These are phyloP conservation scores for Colostygia pectinataria DNA, from an alignment of 2,888 invertebrate genomes.

Conservation along the genomic window DNA sequence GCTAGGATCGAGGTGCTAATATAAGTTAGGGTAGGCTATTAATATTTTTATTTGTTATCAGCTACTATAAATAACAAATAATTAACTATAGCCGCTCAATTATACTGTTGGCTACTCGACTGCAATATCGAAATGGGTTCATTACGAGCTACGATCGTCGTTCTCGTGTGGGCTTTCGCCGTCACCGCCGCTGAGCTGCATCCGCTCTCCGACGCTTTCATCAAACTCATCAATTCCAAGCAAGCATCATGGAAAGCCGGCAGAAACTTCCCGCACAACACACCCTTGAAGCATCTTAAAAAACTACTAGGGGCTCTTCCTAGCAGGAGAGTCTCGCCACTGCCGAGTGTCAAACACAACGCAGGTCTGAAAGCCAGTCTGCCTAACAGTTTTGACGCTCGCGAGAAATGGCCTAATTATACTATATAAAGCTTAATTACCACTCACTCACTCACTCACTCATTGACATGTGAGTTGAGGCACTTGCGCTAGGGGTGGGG, in stretches of 20 bases:
- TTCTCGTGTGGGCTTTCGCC: slow-evolving; percentile 51
- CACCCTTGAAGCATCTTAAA: slow-evolving; percentile 84
- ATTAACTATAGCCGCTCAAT: too few species aligned
- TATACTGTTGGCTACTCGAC: too few species aligned
- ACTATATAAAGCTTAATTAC: too few species aligned
- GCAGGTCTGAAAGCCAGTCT: neutral
- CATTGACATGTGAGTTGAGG: too few species aligned
- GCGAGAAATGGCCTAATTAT: neutral
- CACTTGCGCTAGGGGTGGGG: too few species aligned
- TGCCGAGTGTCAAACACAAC: slow-evolving; percentile 47
- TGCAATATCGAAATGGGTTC: neutral
- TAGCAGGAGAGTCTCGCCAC: slow-evolving; percentile 69
- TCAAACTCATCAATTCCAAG: slow-evolving; percentile 86
- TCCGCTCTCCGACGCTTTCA: slow-evolving; percentile 88
- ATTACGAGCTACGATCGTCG: slow-evolving; percentile 37
- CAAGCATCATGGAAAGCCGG: slow-evolving; percentile 90
- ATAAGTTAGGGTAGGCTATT: too few species aligned
- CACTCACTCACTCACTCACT: too few species aligned
- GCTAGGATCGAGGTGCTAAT: too few species aligned
- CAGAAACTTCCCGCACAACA: slow-evolving; percentile 86
- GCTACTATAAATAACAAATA: too few species aligned
- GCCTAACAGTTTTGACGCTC: neutral
- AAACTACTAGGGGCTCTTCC: slow-evolving; percentile 88
- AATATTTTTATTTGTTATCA: too few species aligned
- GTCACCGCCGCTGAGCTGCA: slow-evolving; percentile 53